These are phyloP conservation scores for Chymomyza procnemis DNA, from an alignment of 2,888 invertebrate species.

Conservation along the genomic window DNA sequence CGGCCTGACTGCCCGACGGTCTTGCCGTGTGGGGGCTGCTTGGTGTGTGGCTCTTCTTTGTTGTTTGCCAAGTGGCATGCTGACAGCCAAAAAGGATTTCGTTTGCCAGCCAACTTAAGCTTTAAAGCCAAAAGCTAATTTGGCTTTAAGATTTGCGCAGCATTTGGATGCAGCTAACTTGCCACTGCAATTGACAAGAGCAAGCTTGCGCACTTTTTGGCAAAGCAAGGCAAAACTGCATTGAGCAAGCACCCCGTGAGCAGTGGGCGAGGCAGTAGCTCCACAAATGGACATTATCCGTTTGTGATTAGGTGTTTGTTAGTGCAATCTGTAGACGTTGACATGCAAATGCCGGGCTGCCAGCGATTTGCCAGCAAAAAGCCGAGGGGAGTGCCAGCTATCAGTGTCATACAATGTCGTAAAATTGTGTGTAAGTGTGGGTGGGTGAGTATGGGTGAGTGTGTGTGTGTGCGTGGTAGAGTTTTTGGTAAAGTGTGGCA, in stretches of 20 bases:
- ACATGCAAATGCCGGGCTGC: conserved; percentile 60
- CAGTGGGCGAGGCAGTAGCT: conserved; percentile 9
- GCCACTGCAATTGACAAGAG: conserved; percentile 6
- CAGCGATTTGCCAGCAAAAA: background rate
- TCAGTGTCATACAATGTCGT: conserved; percentile 7
- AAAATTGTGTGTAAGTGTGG: background rate
- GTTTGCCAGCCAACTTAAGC: conserved; percentile 69
- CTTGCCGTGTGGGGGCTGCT: background rate
- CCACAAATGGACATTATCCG: conserved; percentile 57
- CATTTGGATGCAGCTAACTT: background rate
- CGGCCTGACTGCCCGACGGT: background rate
- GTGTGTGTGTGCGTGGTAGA: no score
- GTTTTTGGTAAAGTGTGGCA: background rate
- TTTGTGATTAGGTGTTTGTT: conserved; percentile 66
- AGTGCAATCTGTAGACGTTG: conserved; percentile 25
- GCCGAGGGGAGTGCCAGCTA: conserved; percentile 24
- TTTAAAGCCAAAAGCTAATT: conserved; percentile 72
- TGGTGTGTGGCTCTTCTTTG: conserved; percentile 21
- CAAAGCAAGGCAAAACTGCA: conserved; percentile 28
- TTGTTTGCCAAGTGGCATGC: conserved; percentile 72
- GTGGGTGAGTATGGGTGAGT: background rate
- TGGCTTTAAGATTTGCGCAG: conserved; percentile 63
- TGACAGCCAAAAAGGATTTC: conserved; percentile 73
- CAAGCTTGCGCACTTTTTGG: conserved; percentile 1
- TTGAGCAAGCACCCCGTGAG: no score